Evolutionary conservation across 2,797 vertebrate species (phyloP), one percentile per base, ranked within the genome.

Genomic region (Kryptolebias ocellatus): DNA sequence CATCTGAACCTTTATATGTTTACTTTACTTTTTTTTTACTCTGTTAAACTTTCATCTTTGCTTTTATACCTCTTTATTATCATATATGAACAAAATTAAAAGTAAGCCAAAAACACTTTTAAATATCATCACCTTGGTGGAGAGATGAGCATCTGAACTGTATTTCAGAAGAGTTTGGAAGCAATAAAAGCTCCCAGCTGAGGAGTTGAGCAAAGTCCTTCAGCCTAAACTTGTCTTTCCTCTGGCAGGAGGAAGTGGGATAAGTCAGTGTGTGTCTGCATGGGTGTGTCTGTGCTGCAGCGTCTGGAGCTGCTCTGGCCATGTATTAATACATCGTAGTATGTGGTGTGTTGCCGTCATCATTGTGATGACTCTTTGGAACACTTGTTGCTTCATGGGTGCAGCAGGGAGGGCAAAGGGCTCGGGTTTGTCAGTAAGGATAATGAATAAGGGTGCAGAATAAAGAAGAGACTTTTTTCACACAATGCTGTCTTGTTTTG

Each of bases 231-330:
- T 70, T 62, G 72, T 79, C 81, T 74, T 66, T 67, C 75, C 70
- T 62, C n/a, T n/a, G 3, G 81, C 49, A 52, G 77, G 76, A 87
- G 80, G 80, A 88, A 91, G 86, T 78, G 70, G 76, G 66, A 62
- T 80, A 76, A 67, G 64, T 53, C 70, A 67, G 67, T 29, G 60
- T 80, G 75, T 34, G 60, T 82, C 61, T 86, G 52, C 31, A 51
- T 72, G 87, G 87, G 85, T 79, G 90, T 81, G 88, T 83, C 82
- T 27, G 39, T 6, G 49, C 63, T 54, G 54, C 72, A 53, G 67
- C 59, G 46, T 72, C 57, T 60, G 55, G 58, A 72, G 53, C 74
- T 61, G 53, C 71, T 80, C 64, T 78, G 72, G 59, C 46, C 6
- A 16, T 72, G 28, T 52, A 67, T 81, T 67, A 70, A 64, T 60